Base-by-base conservation (phyloP, 2,888 invertebrate genomes). In the Melangyna quadrimaculata region DNA sequence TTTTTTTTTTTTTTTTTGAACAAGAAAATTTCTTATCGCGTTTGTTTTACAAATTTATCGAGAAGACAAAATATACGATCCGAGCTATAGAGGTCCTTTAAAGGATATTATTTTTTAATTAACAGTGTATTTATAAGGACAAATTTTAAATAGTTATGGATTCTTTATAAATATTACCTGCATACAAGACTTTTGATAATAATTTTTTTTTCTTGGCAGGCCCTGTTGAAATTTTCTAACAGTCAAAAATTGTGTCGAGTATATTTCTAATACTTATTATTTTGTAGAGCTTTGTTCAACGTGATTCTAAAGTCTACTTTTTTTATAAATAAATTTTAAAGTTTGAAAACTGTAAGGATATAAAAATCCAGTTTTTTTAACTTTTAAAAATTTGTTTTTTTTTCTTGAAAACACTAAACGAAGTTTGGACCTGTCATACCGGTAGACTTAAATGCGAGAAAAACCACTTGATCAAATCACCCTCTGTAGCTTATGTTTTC, bases 21-120 rank as follows among this genome's bases (percentile, higher is more conserved):
- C 12, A 29, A 17, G 14, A 35, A 19, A 70, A 70, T 55, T 74
- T 78, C 17, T 70, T 63, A 71, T 83, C 65, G 53, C 67, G 79
- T 84, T 61, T 43, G 43, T 43, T 63, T 63, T 63, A 37, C 14
- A 37, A 27, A 43, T 43, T 63, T 24, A 61, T 24, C 40, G 24
- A n/a, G n/a, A n/a, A 61, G 3, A 24, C 29, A 19, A 37, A 55
- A 63, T 48, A 63, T 63, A 29, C 45, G 14, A 35, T 55, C 2
- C 1, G 35, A 65, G 35, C 24, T 55, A 17, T 3, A n/a, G 17
- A 29, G 45, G 48, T 78, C 53, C 43, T 78, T 70, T 3, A 24
- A 51, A 40, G 69, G 53, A 63, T 61, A 61, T 10, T 6, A 32
- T 29, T 55, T 27, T 27, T 53, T 5, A 24, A 51, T 51, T 48